phyloP scores from a whole-genome alignment of 2,797 vertebrate species.

The Phyllotis vaccarum region DNA sequence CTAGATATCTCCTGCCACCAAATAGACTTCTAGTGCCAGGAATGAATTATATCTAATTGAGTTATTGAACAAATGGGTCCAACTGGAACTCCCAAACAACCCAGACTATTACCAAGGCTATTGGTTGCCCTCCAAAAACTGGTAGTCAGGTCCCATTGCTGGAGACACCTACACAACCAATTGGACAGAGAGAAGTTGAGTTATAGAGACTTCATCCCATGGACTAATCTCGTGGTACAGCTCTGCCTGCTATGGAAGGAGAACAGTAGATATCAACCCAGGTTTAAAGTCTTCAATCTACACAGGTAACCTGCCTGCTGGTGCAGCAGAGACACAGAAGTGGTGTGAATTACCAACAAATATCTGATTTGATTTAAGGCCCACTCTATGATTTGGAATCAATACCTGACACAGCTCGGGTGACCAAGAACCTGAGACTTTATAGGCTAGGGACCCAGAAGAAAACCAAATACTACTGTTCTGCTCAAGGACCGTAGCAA shows the following conservation, averaged over 20 bases:
- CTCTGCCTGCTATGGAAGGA: background rate
- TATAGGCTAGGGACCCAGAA: background rate
- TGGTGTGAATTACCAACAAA: background rate
- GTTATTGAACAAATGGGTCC: background rate
- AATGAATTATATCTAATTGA: background rate
- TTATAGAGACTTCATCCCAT: background rate
- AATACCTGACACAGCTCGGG: background rate
- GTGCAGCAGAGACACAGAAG: background rate
- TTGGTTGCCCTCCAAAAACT: background rate
- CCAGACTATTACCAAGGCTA: background rate
- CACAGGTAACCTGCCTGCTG: background rate
- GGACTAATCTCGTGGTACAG: background rate
- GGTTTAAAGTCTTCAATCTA: background rate
- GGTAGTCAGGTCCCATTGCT: background rate
- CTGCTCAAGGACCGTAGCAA: background rate
- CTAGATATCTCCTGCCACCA: background rate
- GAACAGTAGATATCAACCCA: background rate
- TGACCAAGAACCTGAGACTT: background rate
- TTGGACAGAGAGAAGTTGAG: too few species aligned
- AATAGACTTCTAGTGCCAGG: background rate
- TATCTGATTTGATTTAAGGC: background rate
- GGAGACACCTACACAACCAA: background rate
- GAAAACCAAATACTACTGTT: too few species aligned
- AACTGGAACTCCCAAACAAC: background rate
- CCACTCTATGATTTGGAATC: background rate